phyloP scores from a whole-genome alignment of 2,113 vertebrate species.

The Pelvicachromis taeniatus region DNA sequence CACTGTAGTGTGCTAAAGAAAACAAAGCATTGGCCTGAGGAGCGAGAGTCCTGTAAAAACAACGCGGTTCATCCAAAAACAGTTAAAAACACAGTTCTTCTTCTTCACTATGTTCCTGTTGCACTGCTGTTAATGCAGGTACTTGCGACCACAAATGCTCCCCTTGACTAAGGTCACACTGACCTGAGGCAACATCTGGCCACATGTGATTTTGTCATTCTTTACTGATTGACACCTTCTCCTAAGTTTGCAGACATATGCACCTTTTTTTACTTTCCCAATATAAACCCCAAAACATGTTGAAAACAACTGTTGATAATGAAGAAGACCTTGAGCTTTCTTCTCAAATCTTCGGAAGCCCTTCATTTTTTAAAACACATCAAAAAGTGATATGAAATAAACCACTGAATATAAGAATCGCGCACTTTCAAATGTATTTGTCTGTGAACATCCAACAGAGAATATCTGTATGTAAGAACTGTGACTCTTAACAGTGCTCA shows the following conservation, averaged over 20 bases:
- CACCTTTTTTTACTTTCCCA: neutral
- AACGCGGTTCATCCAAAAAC: neutral
- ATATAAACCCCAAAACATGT: neutral
- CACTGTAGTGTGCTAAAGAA: neutral
- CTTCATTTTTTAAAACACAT: neutral
- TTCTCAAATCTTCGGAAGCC: neutral
- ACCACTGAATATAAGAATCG: neutral
- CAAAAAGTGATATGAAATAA: neutral
- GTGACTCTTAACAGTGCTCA: neutral
- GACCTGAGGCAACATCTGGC: neutral
- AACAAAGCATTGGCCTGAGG: neutral
- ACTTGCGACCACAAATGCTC: slow-evolving; percentile 23
- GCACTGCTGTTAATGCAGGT: neutral
- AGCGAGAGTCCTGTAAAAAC: neutral
- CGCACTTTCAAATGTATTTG: neutral
- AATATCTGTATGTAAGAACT: neutral
- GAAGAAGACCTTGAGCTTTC: neutral
- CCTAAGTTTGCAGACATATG: neutral
- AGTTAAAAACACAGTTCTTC: neutral
- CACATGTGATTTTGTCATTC: neutral
- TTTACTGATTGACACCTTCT: neutral
- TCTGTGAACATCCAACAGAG: neutral
- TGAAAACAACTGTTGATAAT: neutral
- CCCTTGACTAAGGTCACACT: slow-evolving; percentile 1
- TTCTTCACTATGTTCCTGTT: neutral